phyloP scores from a whole-genome alignment of 2,888 invertebrate species.

The Hedychridium roseum region DNA sequence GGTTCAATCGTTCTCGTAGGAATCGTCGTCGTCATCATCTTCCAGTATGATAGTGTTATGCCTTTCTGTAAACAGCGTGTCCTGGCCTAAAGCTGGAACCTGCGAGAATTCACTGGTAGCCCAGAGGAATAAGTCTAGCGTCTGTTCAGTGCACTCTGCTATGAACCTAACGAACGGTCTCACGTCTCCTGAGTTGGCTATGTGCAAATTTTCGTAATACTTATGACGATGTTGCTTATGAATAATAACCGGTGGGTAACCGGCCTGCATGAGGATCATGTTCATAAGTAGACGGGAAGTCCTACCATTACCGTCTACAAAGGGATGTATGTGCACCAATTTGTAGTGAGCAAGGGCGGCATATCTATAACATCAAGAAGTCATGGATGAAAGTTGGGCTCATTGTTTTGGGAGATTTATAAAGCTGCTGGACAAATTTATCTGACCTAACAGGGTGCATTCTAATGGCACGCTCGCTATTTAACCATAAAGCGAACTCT shows the following conservation, averaged over 20 bases:
- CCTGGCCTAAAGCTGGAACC: constrained; percentile 71
- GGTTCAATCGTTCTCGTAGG: constrained; percentile 42
- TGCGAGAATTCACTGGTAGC: constrained; percentile 79
- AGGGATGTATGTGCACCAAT: constrained; percentile 96
- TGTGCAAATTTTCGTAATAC: constrained; percentile 88
- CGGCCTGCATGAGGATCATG: constrained; percentile 91
- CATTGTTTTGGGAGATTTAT: not conserved
- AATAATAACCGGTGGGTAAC: constrained; percentile 95
- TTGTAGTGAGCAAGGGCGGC: constrained; percentile 97
- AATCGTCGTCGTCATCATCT: constrained; percentile 45
- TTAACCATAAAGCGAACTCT: constrained; percentile 91
- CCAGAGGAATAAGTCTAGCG: constrained; percentile 87
- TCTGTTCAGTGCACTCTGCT: constrained; percentile 89
- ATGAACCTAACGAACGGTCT: constrained; percentile 96
- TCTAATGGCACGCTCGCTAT: constrained; percentile 84
- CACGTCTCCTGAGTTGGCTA: constrained; percentile 94
- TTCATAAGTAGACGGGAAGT: constrained; percentile 97
- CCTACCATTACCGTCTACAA: constrained; percentile 95
- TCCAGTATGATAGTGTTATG: constrained; percentile 48
- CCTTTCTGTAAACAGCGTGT: constrained; percentile 42
- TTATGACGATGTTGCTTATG: constrained; percentile 84
- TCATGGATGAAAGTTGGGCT: not conserved
- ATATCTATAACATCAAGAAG: constrained; percentile 69
- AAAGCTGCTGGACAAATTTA: not conserved
- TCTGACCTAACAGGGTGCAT: constrained; percentile 85